Base-by-base conservation (phyloP, 2,888 invertebrate genomes). In the Perdita meconis region DNA sequence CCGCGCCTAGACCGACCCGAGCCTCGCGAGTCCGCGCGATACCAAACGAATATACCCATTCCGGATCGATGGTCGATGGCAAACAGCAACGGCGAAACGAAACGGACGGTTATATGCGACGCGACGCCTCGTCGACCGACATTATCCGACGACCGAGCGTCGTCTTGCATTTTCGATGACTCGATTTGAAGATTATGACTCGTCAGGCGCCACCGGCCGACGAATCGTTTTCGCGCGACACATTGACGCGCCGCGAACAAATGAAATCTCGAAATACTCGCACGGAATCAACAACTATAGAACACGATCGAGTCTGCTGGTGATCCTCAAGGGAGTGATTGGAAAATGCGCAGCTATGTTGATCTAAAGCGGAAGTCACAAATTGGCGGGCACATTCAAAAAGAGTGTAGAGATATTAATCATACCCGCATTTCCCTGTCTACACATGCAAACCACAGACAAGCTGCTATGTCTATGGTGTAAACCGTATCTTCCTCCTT, bases 21-120 rank as follows among this genome's bases (percentile, higher is more conserved):
- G 57, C 51, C 59, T 38, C 66, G 47, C 56, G 19, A 50, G 47
- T 38, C 50, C 60, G 38, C 36, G 16, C 44, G 38, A 40, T 40
- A 24, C 74, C 80, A 60, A 77, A 82, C 77, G 42, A 64, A 83
- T 82, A 80, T 69, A 69, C 63, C 65, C 26, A 30, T 22, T 61
- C 22, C 38, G 77, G 83, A 83, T 82, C 50, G 83, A 82, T 70
- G 53, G 60, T 22, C 75, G 76, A 79, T 79, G 63, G 71, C 72
- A 76, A 75, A 72, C 79, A 71, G 61, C 42, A 59, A 38, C 50
- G 38, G 50, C 51, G 55, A 63, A 53, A 53, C 53, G 47, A 59
- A 47, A 53, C 55, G 36, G 19, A 55, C 40, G 19, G 61, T 63
- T 38, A 59, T 40, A 61, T 34, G 60, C 50, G 56, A 22, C 26